These are phyloP conservation scores for Meriones psammophilus DNA, from an alignment of 2,797 vertebrate genomes.

Conservation along the genomic window DNA sequence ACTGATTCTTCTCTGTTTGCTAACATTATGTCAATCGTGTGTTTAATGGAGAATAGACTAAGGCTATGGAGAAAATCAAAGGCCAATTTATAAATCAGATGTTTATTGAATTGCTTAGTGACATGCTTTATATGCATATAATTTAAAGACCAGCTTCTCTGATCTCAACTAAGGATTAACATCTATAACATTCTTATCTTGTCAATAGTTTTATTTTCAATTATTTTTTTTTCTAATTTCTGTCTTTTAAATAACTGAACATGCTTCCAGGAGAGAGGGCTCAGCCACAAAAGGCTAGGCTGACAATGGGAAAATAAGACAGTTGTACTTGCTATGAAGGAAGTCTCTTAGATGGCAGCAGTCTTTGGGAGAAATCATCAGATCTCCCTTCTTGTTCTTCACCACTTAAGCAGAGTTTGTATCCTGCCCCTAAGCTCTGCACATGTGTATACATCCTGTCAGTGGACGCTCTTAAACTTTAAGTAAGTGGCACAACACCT, in stretches of 20 bases:
- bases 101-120: neutral
- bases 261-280: neutral
- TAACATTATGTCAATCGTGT: neutral
- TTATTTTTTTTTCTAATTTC: slow-evolving; percentile 35
- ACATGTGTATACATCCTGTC: neutral
- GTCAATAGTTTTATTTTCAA: neutral
- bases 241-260: neutral
- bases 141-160: neutral
- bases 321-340: neutral
- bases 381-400: neutral
- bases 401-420: neutral
- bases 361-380: neutral
- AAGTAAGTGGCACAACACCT: neutral
- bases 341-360: neutral
- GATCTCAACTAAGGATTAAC: neutral
- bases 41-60: neutral
- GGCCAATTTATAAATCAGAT: slow-evolving; percentile 7
- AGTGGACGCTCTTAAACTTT: neutral
- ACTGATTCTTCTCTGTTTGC: neutral
- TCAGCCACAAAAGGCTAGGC: neutral
- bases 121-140: neutral
- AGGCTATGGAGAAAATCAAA: neutral
- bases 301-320: neutral
- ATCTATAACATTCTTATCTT: neutral
- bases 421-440: neutral